Percentiles rank a stretch among this genome's conserved stretches.
phyloP scores from a whole-genome alignment of 2,797 vertebrate species.

The Neoniphon sammara region DNA sequence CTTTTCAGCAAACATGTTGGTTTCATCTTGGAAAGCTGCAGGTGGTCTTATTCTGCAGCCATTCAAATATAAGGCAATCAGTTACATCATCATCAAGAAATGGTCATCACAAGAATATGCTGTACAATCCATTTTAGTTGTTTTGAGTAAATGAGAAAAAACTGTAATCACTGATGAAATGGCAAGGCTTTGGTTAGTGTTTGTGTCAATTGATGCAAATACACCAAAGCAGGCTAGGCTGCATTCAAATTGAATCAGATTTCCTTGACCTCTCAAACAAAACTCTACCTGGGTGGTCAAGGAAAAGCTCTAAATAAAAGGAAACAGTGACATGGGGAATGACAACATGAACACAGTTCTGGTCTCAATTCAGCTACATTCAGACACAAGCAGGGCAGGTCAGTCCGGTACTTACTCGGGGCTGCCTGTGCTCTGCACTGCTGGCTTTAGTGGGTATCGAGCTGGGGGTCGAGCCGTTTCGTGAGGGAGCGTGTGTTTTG shows the following conservation, averaged over 20 bases:
- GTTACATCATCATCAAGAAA: not conserved
- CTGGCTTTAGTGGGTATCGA: slow-evolving; percentile 81
- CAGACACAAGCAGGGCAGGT: not conserved
- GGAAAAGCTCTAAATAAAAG: not conserved
- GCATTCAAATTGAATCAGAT: not conserved
- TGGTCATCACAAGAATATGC: not conserved
- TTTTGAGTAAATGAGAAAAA: not conserved
- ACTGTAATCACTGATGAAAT: slow-evolving; percentile 2
- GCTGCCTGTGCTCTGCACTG: slow-evolving; percentile 75
- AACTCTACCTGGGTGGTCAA: not conserved
- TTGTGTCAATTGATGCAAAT: not conserved
- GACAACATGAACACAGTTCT: not conserved
- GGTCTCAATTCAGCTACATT: slow-evolving; percentile 6
- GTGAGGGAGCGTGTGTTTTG: slow-evolving; percentile 79
- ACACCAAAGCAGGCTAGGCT: not conserved
- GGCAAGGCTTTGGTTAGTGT: slow-evolving; percentile 11
- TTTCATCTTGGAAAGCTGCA: not conserved
- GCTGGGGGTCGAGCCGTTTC: slow-evolving; percentile 74
- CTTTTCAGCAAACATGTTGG: not conserved
- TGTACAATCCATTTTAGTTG: not conserved
- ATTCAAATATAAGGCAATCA: not conserved
- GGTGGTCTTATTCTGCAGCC: not conserved
- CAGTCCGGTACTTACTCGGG: slow-evolving; percentile 85
- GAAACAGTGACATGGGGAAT: not conserved
- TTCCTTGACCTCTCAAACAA: not conserved